Evolutionary conservation across 2,113 vertebrate species (phyloP).

Genomic region (Protobothrops mucrosquamatus): DNA sequence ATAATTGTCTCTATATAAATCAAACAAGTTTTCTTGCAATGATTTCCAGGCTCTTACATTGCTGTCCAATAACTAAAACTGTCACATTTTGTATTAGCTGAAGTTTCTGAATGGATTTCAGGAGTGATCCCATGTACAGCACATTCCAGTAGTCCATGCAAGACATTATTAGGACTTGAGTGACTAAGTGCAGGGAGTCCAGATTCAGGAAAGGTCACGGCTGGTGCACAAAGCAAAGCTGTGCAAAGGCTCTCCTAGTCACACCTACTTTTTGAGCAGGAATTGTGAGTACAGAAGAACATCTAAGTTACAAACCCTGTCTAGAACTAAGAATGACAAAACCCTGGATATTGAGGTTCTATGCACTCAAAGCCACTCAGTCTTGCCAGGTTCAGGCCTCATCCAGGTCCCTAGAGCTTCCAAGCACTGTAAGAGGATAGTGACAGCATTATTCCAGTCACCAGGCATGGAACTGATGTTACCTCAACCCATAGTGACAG

Average conservation of each 20-base stretch:
- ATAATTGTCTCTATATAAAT: neutral
- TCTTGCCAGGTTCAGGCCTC: neutral
- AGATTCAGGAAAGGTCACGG: neutral
- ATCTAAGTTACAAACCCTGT: neutral
- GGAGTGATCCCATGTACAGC: neutral
- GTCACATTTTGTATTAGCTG: neutral
- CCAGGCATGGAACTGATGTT: neutral
- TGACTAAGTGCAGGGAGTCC: neutral
- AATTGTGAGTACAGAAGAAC: neutral
- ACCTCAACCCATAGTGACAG: neutral
- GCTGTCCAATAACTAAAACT: neutral
- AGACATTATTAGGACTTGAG: neutral
- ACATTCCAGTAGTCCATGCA: neutral
- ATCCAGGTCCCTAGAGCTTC: neutral
- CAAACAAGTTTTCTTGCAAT: neutral
- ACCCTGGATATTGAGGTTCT: neutral
- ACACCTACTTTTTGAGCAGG: neutral
- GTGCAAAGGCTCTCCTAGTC: neutral
- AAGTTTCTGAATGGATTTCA: neutral
- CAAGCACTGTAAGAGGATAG: neutral
- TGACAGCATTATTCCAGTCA: neutral
- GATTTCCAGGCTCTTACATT: neutral
- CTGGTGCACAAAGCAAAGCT: neutral
- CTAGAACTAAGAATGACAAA: neutral
- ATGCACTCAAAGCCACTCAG: neutral